A percentile compares a stretch with the other conserved stretches of the same genome.
Conservation (phyloP, 2,888 invertebrate species). For the Scotopteryx bipunctaria region DNA sequence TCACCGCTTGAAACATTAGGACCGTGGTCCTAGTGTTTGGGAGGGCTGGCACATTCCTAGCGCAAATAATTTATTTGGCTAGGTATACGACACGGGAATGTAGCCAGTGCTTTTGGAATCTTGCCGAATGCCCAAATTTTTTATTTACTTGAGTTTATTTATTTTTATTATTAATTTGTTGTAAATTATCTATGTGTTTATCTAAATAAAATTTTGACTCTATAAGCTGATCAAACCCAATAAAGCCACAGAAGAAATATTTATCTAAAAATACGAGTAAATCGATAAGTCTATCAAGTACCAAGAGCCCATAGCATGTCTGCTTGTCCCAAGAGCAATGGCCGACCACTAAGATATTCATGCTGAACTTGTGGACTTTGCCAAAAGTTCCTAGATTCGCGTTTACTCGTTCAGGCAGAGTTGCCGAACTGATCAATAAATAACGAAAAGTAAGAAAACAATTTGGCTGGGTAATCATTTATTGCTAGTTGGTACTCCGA, state of each 20-base stretch:
- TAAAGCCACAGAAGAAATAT: not conserved
- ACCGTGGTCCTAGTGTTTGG: too few relatives aligned
- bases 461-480: too few relatives aligned
- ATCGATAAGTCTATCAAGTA: constrained; percentile 13
- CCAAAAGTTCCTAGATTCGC: constrained; percentile 32
- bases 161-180: too few relatives aligned
- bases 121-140: too few relatives aligned
- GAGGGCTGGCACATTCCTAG: too few relatives aligned
- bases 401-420: constrained; percentile 2
- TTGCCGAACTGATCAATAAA: not conserved
- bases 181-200: too few relatives aligned
- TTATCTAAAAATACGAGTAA: not conserved
- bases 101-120: too few relatives aligned
- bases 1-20: too few relatives aligned
- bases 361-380: constrained; percentile 28
- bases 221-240: not conserved
- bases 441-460: not conserved
- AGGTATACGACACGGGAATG: too few relatives aligned
- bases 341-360: constrained; percentile 35
- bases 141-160: too few relatives aligned
- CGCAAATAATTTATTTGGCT: too few relatives aligned
- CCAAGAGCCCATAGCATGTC: constrained; percentile 14
- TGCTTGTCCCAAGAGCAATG: constrained; percentile 26
- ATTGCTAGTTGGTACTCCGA: too few relatives aligned
- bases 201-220: not conserved